Evolutionary conservation across 2,797 vertebrate species (phyloP).

Genomic region (Sphaeramia orbicularis): DNA sequence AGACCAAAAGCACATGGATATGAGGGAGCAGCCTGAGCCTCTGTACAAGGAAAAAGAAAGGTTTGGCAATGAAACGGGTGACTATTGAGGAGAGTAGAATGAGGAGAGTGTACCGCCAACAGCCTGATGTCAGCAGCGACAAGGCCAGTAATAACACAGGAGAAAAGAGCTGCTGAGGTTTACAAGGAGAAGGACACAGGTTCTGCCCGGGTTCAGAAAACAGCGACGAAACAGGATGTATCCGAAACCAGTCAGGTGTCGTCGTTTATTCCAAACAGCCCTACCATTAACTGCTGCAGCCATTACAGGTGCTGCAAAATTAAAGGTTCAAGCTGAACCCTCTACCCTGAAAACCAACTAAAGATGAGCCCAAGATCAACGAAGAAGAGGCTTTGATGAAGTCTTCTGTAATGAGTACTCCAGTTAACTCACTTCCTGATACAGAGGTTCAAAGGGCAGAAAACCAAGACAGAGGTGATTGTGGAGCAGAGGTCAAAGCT

Average conservation of each 20-base stretch:
- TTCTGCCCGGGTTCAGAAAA: conserved; percentile 47
- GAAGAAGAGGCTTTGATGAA: conserved; percentile 44
- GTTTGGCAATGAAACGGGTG: conserved; percentile 53
- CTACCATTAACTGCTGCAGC: conserved; percentile 46
- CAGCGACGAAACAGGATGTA: conserved; percentile 45
- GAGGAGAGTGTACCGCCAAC: conserved; percentile 57
- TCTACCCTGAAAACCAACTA: conserved; percentile 49
- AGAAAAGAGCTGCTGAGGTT: conserved; percentile 54
- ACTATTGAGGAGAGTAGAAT: conserved; percentile 59
- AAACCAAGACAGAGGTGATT: conserved; percentile 5
- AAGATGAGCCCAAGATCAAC: conserved; percentile 55
- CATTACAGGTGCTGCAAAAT: conserved; percentile 59
- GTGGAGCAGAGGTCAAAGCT: conserved; percentile 23
- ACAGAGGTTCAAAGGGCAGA: conserved; percentile 51
- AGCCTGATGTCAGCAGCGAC: conserved; percentile 45
- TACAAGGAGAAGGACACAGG: conserved; percentile 51
- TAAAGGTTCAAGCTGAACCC: conserved; percentile 54
- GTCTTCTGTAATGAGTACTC: conserved; percentile 33
- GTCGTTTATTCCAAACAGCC: conserved; percentile 42
- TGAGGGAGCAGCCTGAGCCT: conserved; percentile 64
- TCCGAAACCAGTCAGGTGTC: conserved; percentile 51
- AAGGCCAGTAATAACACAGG: conserved; percentile 51
- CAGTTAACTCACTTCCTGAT: conserved; percentile 11
- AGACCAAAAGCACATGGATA: conserved; percentile 75
- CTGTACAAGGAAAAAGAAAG: conserved; percentile 53